Evolutionary conservation across 2,797 vertebrate genomes (phyloP).

Genomic region (Sebastes variabilis): DNA sequence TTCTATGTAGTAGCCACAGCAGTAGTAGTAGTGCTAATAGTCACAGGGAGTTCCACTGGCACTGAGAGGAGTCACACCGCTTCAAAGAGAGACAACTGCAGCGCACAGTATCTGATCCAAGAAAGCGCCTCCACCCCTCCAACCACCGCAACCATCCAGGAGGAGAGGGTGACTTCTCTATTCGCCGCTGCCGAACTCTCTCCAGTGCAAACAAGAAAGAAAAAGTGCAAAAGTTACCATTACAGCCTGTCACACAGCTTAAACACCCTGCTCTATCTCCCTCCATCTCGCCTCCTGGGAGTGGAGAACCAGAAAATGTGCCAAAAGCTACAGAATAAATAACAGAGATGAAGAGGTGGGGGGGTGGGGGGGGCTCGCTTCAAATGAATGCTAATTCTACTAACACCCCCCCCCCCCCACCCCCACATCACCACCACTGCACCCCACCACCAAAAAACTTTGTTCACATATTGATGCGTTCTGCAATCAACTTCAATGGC

Average conservation of each 20-base stretch:
- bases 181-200: conserved; percentile 17
- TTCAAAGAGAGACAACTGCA: conserved; percentile 92
- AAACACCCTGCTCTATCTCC: conserved; percentile 86
- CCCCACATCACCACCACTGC: conserved; percentile 48
- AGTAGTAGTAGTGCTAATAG: background rate
- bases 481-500: conserved; percentile 92
- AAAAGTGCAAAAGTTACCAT: conserved; percentile 91
- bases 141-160: conserved; percentile 6
- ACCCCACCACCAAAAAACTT: conserved; percentile 83
- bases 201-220: conserved; percentile 66
- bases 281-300: conserved; percentile 83
- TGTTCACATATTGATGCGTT: conserved; percentile 91
- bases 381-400: conserved; percentile 96
- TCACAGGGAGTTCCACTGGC: background rate
- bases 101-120: conserved; percentile 90
- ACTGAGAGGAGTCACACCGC: conserved; percentile 80
- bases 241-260: conserved; percentile 89
- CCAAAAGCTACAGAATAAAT: conserved; percentile 95
- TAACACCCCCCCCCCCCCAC: conserved; percentile 41
- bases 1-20: background rate
- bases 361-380: conserved; percentile 74
- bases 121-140: conserved; percentile 79
- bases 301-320: conserved; percentile 85
- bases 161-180: conserved; percentile 2
- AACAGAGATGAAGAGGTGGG: conserved; percentile 65